Percentiles rank a stretch among this genome's conserved stretches.
phyloP scores from a whole-genome alignment of 2,797 vertebrate species.

The Cyclopterus lumpus region DNA sequence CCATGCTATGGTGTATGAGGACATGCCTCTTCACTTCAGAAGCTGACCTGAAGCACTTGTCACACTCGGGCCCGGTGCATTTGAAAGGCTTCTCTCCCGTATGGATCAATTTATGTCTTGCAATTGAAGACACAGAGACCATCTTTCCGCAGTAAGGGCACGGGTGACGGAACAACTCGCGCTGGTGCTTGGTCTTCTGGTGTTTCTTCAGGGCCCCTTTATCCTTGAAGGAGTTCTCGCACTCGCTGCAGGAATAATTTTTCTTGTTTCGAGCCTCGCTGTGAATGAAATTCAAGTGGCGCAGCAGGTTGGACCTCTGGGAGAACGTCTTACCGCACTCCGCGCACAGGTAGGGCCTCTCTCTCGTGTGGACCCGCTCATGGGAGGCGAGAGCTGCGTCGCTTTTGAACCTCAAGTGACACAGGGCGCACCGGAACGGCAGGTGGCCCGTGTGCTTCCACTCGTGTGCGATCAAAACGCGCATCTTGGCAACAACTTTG shows the following conservation, averaged over 20 bases:
- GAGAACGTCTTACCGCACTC: constrained; percentile 72
- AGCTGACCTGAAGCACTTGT: constrained; percentile 56
- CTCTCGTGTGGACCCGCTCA: constrained; percentile 64
- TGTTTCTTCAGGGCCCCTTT: constrained; percentile 67
- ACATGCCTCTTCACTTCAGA: constrained; percentile 66
- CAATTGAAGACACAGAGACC: constrained; percentile 29
- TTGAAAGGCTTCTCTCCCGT: constrained; percentile 69
- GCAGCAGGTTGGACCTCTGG: constrained; percentile 57
- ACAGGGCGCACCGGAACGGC: constrained; percentile 64
- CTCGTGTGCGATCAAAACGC: constrained; percentile 62
- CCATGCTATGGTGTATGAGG: constrained; percentile 46
- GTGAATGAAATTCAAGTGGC: constrained; percentile 65
- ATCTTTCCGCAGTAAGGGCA: constrained; percentile 71
- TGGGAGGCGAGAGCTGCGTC: constrained; percentile 66
- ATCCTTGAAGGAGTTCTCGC: constrained; percentile 67
- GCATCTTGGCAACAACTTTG: constrained; percentile 29
- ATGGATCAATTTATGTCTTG: constrained; percentile 68
- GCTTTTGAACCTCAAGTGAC: constrained; percentile 42
- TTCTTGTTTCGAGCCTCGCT: constrained; percentile 46
- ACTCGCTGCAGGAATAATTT: constrained; percentile 54
- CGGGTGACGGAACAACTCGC: constrained; percentile 40
- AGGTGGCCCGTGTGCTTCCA: constrained; percentile 69
- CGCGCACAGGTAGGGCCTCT: constrained; percentile 69
- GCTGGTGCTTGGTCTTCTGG: constrained; percentile 64
- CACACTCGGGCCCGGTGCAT: constrained; percentile 58